Conservation (phyloP, 1,140 invertebrate species). For the Ceratitis capitata region DNA sequence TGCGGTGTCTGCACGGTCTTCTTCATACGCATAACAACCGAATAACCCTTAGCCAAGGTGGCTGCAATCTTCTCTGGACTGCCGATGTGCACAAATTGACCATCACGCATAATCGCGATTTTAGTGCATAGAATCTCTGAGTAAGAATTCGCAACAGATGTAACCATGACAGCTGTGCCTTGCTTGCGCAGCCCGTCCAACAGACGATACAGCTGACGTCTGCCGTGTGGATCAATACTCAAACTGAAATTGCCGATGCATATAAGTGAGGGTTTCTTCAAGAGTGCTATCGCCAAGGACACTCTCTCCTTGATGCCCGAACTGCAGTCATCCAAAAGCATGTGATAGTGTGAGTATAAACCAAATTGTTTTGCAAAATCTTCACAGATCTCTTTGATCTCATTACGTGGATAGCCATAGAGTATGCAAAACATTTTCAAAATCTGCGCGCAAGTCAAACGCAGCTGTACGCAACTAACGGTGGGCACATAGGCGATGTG, state of each 20-base stretch:
- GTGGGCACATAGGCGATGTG: conserved; percentile 10
- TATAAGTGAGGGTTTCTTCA: not conserved
- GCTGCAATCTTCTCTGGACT: not conserved
- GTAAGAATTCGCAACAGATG: not conserved
- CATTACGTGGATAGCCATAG: not conserved
- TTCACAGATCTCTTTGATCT: not conserved
- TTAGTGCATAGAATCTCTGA: not conserved
- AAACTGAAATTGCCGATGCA: not conserved
- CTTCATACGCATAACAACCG: not conserved
- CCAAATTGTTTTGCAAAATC: not conserved
- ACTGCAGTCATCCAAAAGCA: not conserved
- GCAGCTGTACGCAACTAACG: not conserved
- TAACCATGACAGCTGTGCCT: not conserved
- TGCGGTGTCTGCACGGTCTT: not conserved
- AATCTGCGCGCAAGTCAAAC: not conserved
- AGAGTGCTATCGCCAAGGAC: not conserved
- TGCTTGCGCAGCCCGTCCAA: not conserved
- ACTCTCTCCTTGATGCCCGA: not conserved
- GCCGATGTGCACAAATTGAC: not conserved
- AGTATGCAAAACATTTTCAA: not conserved
- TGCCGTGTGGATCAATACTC: not conserved
- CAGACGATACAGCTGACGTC: not conserved
- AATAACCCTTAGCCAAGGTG: not conserved
- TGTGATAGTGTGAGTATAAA: not conserved
- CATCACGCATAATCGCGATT: not conserved